Conservation (phyloP, 1,140 invertebrate genomes). For the Pygmarrhopalites habei region DNA sequence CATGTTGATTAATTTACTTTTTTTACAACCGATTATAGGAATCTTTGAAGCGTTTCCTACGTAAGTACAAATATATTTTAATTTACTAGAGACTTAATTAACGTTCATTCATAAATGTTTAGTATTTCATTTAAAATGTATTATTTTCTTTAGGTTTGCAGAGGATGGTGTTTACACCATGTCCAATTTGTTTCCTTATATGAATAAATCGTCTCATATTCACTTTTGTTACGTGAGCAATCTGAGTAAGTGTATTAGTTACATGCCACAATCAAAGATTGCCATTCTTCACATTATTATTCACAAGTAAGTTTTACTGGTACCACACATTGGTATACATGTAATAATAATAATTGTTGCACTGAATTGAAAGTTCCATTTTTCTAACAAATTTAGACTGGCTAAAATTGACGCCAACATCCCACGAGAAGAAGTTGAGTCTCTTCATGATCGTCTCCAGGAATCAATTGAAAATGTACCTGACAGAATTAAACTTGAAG, state of each 20-base stretch:
- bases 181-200: constrained; percentile 56
- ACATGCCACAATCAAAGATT: constrained; percentile 53
- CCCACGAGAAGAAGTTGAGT: constrained; percentile 50
- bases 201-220: constrained; percentile 49
- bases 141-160: constrained; percentile 38
- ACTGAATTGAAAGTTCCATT: constrained; percentile 1
- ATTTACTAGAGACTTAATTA: constrained; percentile 2
- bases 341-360: neutral
- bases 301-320: constrained; percentile 51
- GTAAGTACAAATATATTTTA: constrained; percentile 46
- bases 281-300: constrained; percentile 59
- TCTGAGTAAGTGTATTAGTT: constrained; percentile 56
- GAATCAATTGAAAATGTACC: constrained; percentile 1
- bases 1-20: too few species aligned
- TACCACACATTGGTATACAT: neutral
- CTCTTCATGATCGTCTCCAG: constrained; percentile 31
- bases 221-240: constrained; percentile 57
- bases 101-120: constrained; percentile 15
- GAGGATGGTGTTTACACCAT: constrained; percentile 50
- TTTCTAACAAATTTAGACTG: constrained; percentile 48
- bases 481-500: constrained; percentile 15
- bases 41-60: constrained; percentile 55
- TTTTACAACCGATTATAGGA: too few species aligned
- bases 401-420: constrained; percentile 60
- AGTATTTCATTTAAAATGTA: constrained; percentile 12